Base-by-base conservation (phyloP, 37 sponge, comb jelly and placozoan genomes). In the Halichondria panicea region DNA sequence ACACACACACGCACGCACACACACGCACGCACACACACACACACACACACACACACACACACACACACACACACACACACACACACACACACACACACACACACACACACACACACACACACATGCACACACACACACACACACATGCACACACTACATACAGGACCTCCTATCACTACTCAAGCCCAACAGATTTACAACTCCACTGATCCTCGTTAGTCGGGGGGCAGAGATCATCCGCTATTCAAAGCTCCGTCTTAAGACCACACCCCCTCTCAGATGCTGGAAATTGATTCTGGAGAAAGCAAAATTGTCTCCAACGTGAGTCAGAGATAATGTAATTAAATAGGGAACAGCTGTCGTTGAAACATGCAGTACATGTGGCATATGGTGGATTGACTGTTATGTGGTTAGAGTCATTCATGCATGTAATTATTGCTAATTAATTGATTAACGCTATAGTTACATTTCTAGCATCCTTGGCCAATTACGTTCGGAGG, bases 111-210 rank as follows among this genome's bases (percentile, higher is more conserved):
- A 21, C 6, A 58, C 7, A 21, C 24, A 19, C 9, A 59, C 9
- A 19, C 61, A 59, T n/a, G n/a, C n/a, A 38, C 33, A 4, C 64
- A 63, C 13, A 48, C 50, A 58, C 25, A 58, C 27, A 21, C 6
- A 58, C 7, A 21, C 24, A 19, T 27, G 22, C 9, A 19, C 61
- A 59, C 52, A 9, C 30, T 33, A 30, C 25, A 21, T 60, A 40
- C 61, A 86, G 87, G 87, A 86, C 64, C 31, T 86, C 15, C 55
- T 27, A 1, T 79, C 80, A 4, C 45, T 86, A 25, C 0, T 74
- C 28, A 74, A 73, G 67, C 52, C 33, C 34, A 15, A 8, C 4
- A 19, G 11, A 0, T 21, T 44, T 28, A 55, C n/a, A n/a, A n/a
- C 35, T 21, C 56, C 75, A 0, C 60, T 86, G 27, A 58, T 74